These are phyloP conservation scores for Tortrix viridana DNA, from an alignment of 2,888 invertebrate genomes.

Conservation along the genomic window DNA sequence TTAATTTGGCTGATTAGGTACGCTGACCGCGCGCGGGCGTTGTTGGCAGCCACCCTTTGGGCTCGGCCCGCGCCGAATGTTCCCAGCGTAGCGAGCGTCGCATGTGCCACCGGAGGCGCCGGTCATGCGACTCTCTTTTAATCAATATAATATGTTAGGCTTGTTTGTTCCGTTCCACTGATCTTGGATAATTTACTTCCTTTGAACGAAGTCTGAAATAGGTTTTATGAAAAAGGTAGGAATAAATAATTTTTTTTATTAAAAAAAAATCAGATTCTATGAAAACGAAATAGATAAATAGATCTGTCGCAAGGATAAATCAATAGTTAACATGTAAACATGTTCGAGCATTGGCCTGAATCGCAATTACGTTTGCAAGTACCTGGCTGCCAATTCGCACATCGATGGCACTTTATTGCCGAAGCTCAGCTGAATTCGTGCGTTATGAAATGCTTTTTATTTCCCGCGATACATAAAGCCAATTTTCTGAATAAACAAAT, in stretches of 20 bases:
- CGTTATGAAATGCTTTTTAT: conserved; percentile 35
- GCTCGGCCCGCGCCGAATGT: too few species aligned
- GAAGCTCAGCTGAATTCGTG: conserved; percentile 30
- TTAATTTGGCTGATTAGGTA: conserved; percentile 21
- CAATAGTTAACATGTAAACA: neutral
- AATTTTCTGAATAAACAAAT: conserved; percentile 16
- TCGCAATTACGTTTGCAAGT: neutral
- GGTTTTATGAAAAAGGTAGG: too few species aligned
- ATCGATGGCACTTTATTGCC: conserved; percentile 29
- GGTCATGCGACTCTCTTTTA: conserved; percentile 35
- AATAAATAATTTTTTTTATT: too few species aligned
- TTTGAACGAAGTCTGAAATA: neutral
- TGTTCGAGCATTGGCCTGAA: neutral
- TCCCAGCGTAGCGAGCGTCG: conserved; percentile 22
- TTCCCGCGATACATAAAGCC: conserved; percentile 16
- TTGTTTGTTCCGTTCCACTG: conserved; percentile 21
- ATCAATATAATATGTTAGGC: conserved; percentile 28
- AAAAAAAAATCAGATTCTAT: too few species aligned
- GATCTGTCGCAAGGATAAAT: neutral
- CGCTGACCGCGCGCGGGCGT: conserved; percentile 26
- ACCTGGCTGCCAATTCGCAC: conserved; percentile 20
- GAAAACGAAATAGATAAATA: neutral
- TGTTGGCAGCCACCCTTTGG: conserved; percentile 21
- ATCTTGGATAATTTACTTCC: conserved; percentile 15
- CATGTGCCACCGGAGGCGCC: conserved; percentile 31